A percentile compares a stretch with the other conserved stretches of the same genome.
Evolutionary conservation across 2,888 invertebrate species (phyloP).

Genomic region (Drosophila niveifrons): DNA sequence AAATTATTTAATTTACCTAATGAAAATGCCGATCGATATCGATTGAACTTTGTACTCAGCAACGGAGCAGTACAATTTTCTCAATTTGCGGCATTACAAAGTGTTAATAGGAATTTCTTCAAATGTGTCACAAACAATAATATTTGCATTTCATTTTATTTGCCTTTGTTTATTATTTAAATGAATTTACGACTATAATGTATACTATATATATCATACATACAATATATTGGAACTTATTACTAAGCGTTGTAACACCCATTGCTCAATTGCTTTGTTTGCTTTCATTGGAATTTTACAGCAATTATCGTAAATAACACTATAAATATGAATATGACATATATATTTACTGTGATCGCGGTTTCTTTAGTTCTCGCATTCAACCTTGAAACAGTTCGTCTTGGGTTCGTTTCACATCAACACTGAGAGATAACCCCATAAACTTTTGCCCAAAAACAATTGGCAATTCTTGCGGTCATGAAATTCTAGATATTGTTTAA

Average conservation of each 20-base stretch:
- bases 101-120: constrained; percentile 47
- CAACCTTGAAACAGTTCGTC: constrained; percentile 18
- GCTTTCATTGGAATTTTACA: constrained; percentile 43
- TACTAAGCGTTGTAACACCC: constrained; percentile 43
- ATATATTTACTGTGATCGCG: not conserved
- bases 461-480: constrained; percentile 51
- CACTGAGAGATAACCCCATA: not conserved
- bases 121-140: constrained; percentile 36
- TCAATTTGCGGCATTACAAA: constrained; percentile 58
- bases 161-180: constrained; percentile 47
- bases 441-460: constrained; percentile 36
- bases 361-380: not conserved
- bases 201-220: constrained; percentile 19
- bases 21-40: constrained; percentile 49
- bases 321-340: constrained; percentile 34
- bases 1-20: constrained; percentile 65
- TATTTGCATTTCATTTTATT: constrained; percentile 52
- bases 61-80: constrained; percentile 42
- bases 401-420: not conserved
- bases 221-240: constrained; percentile 11
- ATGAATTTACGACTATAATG: constrained; percentile 70
- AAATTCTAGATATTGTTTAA: constrained; percentile 69
- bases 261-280: constrained; percentile 65
- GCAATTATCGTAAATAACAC: constrained; percentile 56
- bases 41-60: constrained; percentile 51